Conservation (phyloP, 2,888 invertebrate species). For the Eristalis arbustorum region DNA sequence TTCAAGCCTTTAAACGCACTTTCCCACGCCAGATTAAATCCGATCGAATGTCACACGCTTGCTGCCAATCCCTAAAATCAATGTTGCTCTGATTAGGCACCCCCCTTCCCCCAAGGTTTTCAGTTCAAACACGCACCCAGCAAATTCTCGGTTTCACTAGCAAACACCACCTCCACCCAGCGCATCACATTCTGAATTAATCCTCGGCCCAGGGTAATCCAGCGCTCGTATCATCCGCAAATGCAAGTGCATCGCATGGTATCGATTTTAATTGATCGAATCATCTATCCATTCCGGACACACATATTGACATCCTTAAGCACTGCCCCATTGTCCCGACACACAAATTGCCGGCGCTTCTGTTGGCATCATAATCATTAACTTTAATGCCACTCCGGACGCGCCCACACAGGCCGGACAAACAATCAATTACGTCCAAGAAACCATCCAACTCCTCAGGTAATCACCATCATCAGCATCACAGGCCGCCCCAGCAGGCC, state of each 20-base stretch:
- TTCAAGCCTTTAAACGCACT: no score
- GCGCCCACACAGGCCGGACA: constrained; percentile 13
- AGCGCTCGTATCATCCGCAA: constrained; percentile 13
- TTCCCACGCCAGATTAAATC: background rate
- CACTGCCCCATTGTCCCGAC: constrained; percentile 15
- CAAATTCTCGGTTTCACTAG: background rate
- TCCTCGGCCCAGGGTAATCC: constrained; percentile 28
- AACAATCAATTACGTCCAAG: constrained; percentile 56
- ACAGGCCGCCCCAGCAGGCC: constrained; percentile 11
- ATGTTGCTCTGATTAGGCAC: background rate
- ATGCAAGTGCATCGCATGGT: constrained; percentile 15
- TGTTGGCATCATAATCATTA: constrained; percentile 45
- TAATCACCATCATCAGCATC: constrained; percentile 54
- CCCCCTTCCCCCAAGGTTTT: background rate
- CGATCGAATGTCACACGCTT: background rate
- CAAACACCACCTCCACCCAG: background rate
- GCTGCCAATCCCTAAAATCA: background rate
- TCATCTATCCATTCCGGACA: constrained; percentile 15
- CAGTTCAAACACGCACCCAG: background rate
- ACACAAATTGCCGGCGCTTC: constrained; percentile 7
- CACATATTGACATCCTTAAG: constrained; percentile 34
- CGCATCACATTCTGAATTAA: constrained; percentile 38
- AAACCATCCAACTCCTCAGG: constrained; percentile 26
- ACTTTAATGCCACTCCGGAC: constrained; percentile 14
- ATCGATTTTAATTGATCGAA: constrained; percentile 46